A percentile compares a stretch with the other conserved stretches of the same genome.
Evolutionary conservation across 2,113 vertebrate genomes (phyloP).

Genomic region (Emberiza fucata): DNA sequence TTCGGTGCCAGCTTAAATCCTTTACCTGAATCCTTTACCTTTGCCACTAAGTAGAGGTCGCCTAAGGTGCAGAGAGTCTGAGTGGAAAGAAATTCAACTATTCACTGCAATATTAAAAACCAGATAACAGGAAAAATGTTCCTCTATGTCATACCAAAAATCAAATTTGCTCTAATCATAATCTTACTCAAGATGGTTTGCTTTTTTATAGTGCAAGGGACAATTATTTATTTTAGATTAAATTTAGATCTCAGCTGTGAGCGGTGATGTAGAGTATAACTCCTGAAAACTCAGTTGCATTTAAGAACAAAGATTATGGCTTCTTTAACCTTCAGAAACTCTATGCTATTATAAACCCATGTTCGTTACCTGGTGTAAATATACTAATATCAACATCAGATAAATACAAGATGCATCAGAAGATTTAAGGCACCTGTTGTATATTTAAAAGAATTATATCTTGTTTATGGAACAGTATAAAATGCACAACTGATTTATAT

Average conservation of each 20-base stretch:
- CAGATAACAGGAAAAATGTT: constrained; percentile 9
- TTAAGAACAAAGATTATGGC: constrained; percentile 13
- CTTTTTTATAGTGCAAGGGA: constrained; percentile 5
- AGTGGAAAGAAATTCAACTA: not conserved
- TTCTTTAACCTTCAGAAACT: constrained; percentile 66
- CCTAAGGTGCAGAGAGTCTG: not conserved
- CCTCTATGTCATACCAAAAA: constrained; percentile 22
- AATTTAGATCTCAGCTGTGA: constrained; percentile 11
- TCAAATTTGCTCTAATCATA: constrained; percentile 19
- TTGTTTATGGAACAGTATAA: constrained; percentile 89
- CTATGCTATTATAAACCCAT: constrained; percentile 28
- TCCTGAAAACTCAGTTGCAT: constrained; percentile 41
- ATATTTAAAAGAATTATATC: constrained; percentile 87
- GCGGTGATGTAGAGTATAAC: constrained; percentile 14
- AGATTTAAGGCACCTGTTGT: constrained; percentile 84
- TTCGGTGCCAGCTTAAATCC: not conserved
- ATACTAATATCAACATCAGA: constrained; percentile 69
- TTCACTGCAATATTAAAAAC: constrained; percentile 9
- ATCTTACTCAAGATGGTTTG: not conserved
- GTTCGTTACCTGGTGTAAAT: constrained; percentile 62
- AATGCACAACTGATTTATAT: constrained; percentile 91
- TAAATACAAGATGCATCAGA: constrained; percentile 81
- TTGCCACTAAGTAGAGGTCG: not conserved
- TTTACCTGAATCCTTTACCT: not conserved
- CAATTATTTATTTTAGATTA: constrained; percentile 53